Conservation (phyloP, 2,113 vertebrate species). For the Oreocharis arfaki region DNA sequence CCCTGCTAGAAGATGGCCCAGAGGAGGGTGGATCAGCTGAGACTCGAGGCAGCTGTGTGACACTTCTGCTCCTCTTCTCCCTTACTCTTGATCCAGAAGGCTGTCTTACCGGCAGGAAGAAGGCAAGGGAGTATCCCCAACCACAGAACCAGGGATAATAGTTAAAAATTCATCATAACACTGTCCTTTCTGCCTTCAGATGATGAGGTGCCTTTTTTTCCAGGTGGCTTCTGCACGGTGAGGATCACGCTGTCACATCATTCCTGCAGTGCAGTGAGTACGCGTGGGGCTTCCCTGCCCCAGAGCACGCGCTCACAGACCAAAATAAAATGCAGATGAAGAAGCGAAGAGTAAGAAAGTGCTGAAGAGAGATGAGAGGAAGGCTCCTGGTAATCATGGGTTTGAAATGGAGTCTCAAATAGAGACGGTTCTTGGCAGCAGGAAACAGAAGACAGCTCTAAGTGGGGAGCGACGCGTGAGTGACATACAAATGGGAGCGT, state of each 20-base stretch:
- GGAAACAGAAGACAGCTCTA: constrained; percentile 29
- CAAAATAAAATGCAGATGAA: background rate
- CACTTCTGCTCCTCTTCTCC: background rate
- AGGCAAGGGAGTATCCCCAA: background rate
- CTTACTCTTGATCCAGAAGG: background rate
- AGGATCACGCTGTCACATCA: background rate
- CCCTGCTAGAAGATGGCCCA: background rate
- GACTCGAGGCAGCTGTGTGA: background rate
- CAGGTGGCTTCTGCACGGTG: background rate
- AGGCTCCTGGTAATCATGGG: constrained; percentile 28
- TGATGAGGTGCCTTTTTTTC: rapidly evolving
- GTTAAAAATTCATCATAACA: background rate
- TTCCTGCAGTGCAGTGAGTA: rapidly evolving
- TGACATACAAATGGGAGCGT: constrained; percentile 7
- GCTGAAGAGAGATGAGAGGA: constrained; percentile 9
- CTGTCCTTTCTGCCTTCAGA: background rate
- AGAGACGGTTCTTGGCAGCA: constrained; percentile 31
- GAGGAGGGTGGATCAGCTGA: background rate
- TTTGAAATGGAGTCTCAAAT: constrained; percentile 39
- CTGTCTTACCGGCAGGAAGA: background rate
- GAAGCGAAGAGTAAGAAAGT: background rate
- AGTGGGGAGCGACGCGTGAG: background rate
- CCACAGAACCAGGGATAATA: background rate
- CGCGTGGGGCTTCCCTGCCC: background rate
- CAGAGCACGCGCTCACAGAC: rapidly evolving